These are phyloP conservation scores for Rhinichthys klamathensis DNA, from an alignment of 2,113 vertebrate species.

Conservation along the genomic window DNA sequence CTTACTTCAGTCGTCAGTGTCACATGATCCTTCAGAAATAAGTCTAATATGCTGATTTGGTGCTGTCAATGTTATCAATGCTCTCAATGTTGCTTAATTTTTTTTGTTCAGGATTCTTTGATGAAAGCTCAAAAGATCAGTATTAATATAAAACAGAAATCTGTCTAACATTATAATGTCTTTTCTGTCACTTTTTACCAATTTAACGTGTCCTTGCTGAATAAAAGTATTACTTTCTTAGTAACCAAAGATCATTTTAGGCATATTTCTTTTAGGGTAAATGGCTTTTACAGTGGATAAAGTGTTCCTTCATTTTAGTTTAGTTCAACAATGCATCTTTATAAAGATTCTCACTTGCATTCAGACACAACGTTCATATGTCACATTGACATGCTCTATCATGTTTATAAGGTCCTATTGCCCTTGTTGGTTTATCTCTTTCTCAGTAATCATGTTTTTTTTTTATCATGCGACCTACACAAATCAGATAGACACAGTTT, in stretches of 20 bases:
- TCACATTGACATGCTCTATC: not conserved
- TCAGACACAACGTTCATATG: not conserved
- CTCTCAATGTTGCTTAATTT: too few species aligned
- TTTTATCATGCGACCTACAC: constrained; percentile 14
- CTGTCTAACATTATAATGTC: too few species aligned
- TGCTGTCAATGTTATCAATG: too few species aligned
- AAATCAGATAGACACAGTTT: constrained; percentile 2
- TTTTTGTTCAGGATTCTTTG: too few species aligned
- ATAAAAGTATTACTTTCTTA: too few species aligned
- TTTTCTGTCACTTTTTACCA: too few species aligned
- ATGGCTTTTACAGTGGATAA: not conserved
- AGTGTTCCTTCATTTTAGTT: not conserved
- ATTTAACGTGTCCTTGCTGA: too few species aligned
- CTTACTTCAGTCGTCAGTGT: not conserved
- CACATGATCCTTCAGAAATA: not conserved
- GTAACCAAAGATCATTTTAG: not conserved
- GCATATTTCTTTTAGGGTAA: not conserved
- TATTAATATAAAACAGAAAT: too few species aligned
- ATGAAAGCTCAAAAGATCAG: too few species aligned
- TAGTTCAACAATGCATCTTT: not conserved
- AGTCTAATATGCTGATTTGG: too few species aligned
- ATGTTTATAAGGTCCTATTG: not conserved
- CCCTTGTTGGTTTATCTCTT: constrained; percentile 10
- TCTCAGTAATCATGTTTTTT: not conserved
- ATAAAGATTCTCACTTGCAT: not conserved